Evolutionary conservation across 2,888 invertebrate species (phyloP).

Genomic region (Hirtodrosophila alboralis): DNA sequence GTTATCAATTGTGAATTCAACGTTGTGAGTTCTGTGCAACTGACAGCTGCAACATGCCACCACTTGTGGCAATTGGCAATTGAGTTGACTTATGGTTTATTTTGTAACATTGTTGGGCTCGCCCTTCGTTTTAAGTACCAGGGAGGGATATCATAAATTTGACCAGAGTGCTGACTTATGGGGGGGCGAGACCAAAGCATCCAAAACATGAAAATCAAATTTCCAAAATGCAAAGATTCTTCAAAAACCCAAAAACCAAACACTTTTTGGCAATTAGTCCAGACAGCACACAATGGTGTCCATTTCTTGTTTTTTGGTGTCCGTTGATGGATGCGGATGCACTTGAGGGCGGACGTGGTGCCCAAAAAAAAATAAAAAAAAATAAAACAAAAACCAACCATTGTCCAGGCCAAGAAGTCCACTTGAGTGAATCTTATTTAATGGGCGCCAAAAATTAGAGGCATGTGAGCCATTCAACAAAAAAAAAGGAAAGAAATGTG

Average conservation of each 20-base stretch:
- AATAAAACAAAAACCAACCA: too few species aligned
- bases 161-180: slow-evolving; percentile 21
- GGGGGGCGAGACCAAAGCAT: slow-evolving; percentile 68
- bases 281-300: slow-evolving; percentile 13
- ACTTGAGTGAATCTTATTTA: slow-evolving; percentile 53
- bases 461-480: slow-evolving; percentile 24
- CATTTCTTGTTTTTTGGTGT: slow-evolving; percentile 2
- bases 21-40: slow-evolving; percentile 32
- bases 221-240: slow-evolving; percentile 39
- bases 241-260: slow-evolving; percentile 27
- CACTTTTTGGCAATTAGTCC: slow-evolving; percentile 63
- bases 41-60: slow-evolving; percentile 28
- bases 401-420: too few species aligned
- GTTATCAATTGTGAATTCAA: slow-evolving; percentile 12
- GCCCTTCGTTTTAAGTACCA: slow-evolving; percentile 26
- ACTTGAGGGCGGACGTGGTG: slow-evolving; percentile 46
- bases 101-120: slow-evolving; percentile 34
- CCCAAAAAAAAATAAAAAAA: too few species aligned
- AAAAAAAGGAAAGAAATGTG: too few species aligned
- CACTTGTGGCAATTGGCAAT: slow-evolving; percentile 51
- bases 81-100: slow-evolving; percentile 51
- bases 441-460: slow-evolving; percentile 47
- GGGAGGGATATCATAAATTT: slow-evolving; percentile 42
- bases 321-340: slow-evolving; percentile 49
- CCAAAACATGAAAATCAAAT: slow-evolving; percentile 77